Evolutionary conservation across 2,113 vertebrate species (phyloP).

Genomic region (Strix uralensis): DNA sequence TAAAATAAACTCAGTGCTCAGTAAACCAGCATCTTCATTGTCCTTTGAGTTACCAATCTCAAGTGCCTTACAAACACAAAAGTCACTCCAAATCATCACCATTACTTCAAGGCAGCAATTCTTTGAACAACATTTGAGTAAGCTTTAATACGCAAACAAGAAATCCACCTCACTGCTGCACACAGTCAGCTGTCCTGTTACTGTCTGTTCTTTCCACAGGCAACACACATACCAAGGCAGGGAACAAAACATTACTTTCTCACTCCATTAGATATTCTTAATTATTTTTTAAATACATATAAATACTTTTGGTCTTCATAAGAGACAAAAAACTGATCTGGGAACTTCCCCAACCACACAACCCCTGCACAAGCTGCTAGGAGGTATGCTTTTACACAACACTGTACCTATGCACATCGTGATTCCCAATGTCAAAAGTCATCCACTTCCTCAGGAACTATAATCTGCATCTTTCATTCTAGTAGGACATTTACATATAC

Average conservation of each 20-base stretch:
- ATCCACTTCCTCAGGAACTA: neutral
- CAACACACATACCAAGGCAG: neutral
- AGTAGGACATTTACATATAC: neutral
- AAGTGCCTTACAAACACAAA: neutral
- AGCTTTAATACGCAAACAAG: accelerated
- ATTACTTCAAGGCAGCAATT: neutral
- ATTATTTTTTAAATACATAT: neutral
- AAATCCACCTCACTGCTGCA: neutral
- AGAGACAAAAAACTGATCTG: neutral
- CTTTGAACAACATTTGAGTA: neutral
- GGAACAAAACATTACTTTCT: neutral
- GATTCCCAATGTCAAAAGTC: neutral
- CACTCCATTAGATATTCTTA: neutral
- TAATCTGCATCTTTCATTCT: neutral
- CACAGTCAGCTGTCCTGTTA: neutral
- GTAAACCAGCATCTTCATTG: neutral
- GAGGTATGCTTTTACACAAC: neutral
- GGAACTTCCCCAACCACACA: neutral
- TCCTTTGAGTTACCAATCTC: neutral
- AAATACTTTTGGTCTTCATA: neutral
- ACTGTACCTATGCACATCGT: accelerated
- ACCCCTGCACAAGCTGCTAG: neutral
- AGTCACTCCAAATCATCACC: neutral
- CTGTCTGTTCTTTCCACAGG: neutral
- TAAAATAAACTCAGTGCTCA: neutral